Evolutionary conservation across 2,113 vertebrate genomes (phyloP).

Genomic region (Protomyctophum bolini): DNA sequence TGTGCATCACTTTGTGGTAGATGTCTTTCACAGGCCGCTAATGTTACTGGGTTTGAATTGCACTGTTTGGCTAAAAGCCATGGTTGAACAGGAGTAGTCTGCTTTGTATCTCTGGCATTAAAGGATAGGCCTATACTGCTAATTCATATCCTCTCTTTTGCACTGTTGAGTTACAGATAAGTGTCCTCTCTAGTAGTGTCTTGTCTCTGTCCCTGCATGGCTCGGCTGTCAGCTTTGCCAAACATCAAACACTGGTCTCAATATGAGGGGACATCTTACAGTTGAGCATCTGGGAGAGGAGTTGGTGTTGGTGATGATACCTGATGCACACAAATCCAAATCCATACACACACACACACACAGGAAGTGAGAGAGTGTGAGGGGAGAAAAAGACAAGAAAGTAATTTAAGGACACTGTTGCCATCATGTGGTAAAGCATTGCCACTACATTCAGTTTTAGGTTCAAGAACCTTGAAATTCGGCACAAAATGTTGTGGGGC

Average conservation of each 20-base stretch:
- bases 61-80: too few species aligned
- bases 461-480: not conserved
- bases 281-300: constrained; percentile 77
- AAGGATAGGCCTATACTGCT: not conserved
- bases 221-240: constrained; percentile 17
- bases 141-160: not conserved
- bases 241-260: constrained; percentile 85
- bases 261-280: constrained; percentile 75
- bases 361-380: not conserved
- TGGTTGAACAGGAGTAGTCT: too few species aligned
- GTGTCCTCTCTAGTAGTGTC: not conserved
- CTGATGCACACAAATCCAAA: constrained; percentile 63
- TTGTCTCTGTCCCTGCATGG: not conserved
- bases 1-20: too few species aligned
- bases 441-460: constrained; percentile 25
- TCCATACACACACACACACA: not conserved
- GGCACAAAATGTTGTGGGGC: too few species aligned
- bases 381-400: not conserved
- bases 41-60: too few species aligned
- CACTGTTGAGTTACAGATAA: not conserved
- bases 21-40: too few species aligned
- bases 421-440: constrained; percentile 23
- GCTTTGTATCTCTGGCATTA: not conserved
- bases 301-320: constrained; percentile 78
- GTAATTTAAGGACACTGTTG: not conserved